These are phyloP conservation scores for Anguilla obscura DNA, from an alignment of 2,797 vertebrate genomes.

Conservation along the genomic window DNA sequence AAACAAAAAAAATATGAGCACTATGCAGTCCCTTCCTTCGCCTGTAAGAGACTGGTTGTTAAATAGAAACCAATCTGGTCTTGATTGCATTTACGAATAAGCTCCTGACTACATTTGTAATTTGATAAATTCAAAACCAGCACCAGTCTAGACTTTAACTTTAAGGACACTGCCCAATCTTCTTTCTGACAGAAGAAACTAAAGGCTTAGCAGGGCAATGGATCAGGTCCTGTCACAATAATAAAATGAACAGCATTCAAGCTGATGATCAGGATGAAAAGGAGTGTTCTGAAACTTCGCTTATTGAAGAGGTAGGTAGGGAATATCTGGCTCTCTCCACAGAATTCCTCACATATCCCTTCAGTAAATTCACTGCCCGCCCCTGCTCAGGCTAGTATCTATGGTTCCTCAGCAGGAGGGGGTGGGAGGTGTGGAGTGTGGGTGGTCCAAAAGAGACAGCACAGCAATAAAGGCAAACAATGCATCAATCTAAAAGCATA, in stretches of 20 bases:
- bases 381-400: neutral
- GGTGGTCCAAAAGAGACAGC: neutral
- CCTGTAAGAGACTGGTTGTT: neutral
- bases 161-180: neutral
- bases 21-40: neutral
- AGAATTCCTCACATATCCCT: neutral
- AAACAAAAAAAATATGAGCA: neutral
- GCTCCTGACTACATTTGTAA: neutral
- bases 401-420: constrained; percentile 12
- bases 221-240: neutral
- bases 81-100: neutral
- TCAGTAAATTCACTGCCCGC: constrained; percentile 18
- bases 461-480: constrained; percentile 20
- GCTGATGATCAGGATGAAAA: constrained; percentile 3
- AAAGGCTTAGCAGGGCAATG: neutral
- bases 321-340: neutral
- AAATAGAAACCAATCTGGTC: neutral
- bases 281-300: neutral
- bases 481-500: constrained; percentile 20
- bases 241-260: neutral
- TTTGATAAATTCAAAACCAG: neutral
- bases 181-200: neutral
- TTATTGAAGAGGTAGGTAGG: neutral
- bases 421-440: constrained; percentile 23
- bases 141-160: neutral